Base-by-base conservation (phyloP, 2,888 invertebrate species). In the Cerceris ruficornis region DNA sequence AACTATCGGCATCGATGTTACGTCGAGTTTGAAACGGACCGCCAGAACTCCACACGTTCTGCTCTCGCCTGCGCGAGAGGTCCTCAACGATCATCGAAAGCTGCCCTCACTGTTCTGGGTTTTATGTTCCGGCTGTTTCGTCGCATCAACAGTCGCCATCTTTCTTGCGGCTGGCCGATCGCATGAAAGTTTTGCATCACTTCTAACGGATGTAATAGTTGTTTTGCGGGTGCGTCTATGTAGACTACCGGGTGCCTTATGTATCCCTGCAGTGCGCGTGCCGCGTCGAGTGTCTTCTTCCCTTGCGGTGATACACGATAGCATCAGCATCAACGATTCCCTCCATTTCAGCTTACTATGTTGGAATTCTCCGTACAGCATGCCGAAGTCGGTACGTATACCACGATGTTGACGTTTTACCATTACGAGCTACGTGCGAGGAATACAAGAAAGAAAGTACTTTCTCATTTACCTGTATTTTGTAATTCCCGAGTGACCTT, bases 371-470 rank as follows among this genome's bases (percentile, higher is more conserved):
- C 86, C 57, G 80, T 87, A 46, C 85, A 87, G 28, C 86, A 88
- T 86, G 83, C 83, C 81, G 87, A 87, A 82, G 82, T 86, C 75
- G 89, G 89, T 90, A 84, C 68, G 90, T 88, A 84, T 55, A 75
- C 58, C 43, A 72, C 58, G 57, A 58, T 67, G 64, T 60, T 46
- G 58, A 52, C 66, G 54, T 28, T 69, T 55, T 49, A 15, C 46
- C 52, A 49, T 17, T 62, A 57, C 50, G 41, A 59, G 2, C 6
- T 55, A 69, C 79, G 79, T 84, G 81, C 49, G 49, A 57, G 70
- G 84, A 73, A 75, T 75, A 69, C 62, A 41, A 39, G 66, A 69
- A 80, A 60, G 80, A 82, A 76, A 84, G 80, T 77, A 72, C 84
- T 84, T 84, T 84, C 84, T 74, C 84, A 82, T 62, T 54, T 67